These are phyloP conservation scores for Megaceryle alcyon DNA, from an alignment of 2,797 vertebrate species.

Conservation along the genomic window DNA sequence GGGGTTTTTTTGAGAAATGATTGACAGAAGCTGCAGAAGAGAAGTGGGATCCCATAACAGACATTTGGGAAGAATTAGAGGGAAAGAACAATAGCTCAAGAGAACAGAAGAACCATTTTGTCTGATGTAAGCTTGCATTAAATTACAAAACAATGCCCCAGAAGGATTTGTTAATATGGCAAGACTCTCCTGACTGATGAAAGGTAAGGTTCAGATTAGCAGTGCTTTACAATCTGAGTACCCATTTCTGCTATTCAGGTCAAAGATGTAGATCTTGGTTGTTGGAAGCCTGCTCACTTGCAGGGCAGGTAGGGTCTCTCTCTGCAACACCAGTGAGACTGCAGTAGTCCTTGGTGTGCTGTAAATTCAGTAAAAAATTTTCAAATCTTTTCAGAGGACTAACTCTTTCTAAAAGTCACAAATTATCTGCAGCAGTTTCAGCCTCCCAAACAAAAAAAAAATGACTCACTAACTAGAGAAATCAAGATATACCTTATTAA, in stretches of 20 bases:
- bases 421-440: neutral
- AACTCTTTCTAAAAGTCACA: neutral
- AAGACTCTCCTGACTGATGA: neutral
- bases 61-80: conserved; percentile 13
- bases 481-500: neutral
- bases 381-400: neutral
- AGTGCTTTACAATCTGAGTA: neutral
- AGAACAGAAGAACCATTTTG: conserved; percentile 5
- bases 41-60: neutral
- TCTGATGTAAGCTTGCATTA: conserved; percentile 41
- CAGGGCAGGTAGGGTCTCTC: neutral
- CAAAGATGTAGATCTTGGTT: neutral
- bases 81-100: conserved; percentile 15
- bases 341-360: neutral
- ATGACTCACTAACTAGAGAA: neutral
- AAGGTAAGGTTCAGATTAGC: neutral
- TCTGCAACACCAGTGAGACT: neutral
- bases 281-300: neutral
- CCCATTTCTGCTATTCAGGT: neutral
- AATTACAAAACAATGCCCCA: conserved; percentile 9
- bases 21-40: neutral
- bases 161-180: conserved; percentile 9
- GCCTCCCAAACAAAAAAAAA: neutral
- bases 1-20: neutral
- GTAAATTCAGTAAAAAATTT: neutral